Evolutionary conservation across 1,140 invertebrate genomes (phyloP), one percentile per base, ranked within the genome.

Genomic region (Episyrphus balteatus): DNA sequence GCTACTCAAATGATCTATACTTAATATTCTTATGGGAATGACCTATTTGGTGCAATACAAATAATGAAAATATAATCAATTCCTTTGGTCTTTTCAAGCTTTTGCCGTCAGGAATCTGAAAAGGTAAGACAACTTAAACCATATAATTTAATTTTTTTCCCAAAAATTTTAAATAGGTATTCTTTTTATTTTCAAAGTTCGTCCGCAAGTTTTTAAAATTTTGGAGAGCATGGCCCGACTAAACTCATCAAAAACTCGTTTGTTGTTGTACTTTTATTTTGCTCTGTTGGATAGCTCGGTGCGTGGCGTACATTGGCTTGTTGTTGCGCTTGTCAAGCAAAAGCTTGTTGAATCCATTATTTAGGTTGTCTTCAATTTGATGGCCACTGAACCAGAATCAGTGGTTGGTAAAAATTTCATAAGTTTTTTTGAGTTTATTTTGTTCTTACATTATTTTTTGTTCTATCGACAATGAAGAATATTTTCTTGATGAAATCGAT

Each of bases 341-440:
- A 84, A 87, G 58, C 59, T 88, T 9, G 69, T 87, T 17, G 75
- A 80, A 40, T 81, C 83, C 2, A 84, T 87, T 18, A 68, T 90
- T 12, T 69, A 75, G 36, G 75, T 79, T 10, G 55, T 88, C 5
- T 85, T 88, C 56, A 68, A 71, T 30, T 66, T 88, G 33, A 82
- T 88, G 77, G 79, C 79, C 36, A 61, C 59, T 12, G 70, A 73
- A 49, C 65, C 73, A 2, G 68, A 76, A 1, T 76, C 81, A 42
- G 19, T 13, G 3, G 47, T 42, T 36, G 45, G 40, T 21, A 44
- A 51, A 8, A 26, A 26, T 5, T 26, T 3, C 21, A 26, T n/a
- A n/a, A n/a, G n/a, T n/a, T n/a, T n/a, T n/a, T n/a, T n/a, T n/a
- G n/a, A n/a, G n/a, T 37, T 17, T 37, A 14, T 37, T 14, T 14